Evolutionary conservation across 2,113 vertebrate genomes (phyloP), one percentile per base, ranked within the genome.

Genomic region (Athene noctua): DNA sequence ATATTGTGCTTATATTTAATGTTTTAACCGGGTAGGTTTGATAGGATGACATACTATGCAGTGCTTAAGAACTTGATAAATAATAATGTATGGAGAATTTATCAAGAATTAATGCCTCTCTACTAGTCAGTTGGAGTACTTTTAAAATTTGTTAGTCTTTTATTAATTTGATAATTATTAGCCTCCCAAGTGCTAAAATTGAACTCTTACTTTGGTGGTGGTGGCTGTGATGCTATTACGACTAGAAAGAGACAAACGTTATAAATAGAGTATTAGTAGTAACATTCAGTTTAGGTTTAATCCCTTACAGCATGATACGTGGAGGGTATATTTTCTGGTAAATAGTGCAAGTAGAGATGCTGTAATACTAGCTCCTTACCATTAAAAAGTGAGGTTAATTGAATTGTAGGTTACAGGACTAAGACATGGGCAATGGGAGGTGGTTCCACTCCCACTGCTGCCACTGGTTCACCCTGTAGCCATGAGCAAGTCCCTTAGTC

Each of bases 121-220:
- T 72, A 29, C 26, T 67, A 82, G 20, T 42, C 75, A 40, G 25
- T 38, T 30, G 13, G 30, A 84, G 36, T 80, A n/a, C 49, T 49
- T 68, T 65, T 25, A 93, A 58, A 30, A 88, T 55, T 82, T 87
- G 36, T 68, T 62, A 90, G 30, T 58, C 42, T 68, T 94, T 52
- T 42, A 36, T 92, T 96, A n/a, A 80, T 83, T 80, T 94, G 27
- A 27, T 92, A 82, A 90, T 87, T 86, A 62, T 66, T 71, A 91
- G 32, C 42, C 40, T 93, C 21, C 27, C 1, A 8, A 63, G 52
- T 78, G 61, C 55, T 81, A 54, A 75, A 88, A 57, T n/a, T 61
- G 52, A 90, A 92, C 52, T 55, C 10, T 68, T 36, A 3, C 49
- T 81, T 93, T 73, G 14, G 52, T 85, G 61, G 21, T 83, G 52